Percentiles rank a stretch among this genome's conserved stretches.
phyloP scores from a whole-genome alignment of 1,140 invertebrate species.

The Papilio glaucus region DNA sequence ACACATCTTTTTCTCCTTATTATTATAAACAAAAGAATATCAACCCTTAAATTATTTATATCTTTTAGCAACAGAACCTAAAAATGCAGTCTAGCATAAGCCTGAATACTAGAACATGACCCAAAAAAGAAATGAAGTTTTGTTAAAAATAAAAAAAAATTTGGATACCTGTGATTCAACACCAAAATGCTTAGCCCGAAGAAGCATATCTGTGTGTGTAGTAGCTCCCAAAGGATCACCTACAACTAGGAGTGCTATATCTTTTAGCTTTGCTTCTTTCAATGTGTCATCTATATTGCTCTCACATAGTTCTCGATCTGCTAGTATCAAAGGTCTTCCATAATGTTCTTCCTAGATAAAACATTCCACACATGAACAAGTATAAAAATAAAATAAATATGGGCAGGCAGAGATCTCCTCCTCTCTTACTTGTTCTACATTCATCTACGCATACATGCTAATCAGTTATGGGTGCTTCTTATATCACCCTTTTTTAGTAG shows the following conservation, averaged over 20 bases:
- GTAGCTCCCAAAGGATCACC: constrained; percentile 97
- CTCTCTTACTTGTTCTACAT: too few relatives aligned
- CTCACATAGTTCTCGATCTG: constrained; percentile 98
- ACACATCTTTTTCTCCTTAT: too few relatives aligned
- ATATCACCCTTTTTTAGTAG: too few relatives aligned
- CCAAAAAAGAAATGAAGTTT: neutral
- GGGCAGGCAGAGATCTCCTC: too few relatives aligned
- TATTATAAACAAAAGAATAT: too few relatives aligned
- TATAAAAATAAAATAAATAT: neutral
- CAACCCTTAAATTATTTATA: too few relatives aligned
- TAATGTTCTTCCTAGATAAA: constrained; percentile 92
- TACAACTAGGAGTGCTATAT: constrained; percentile 97
- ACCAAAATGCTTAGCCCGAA: constrained; percentile 92
- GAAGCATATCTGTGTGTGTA: constrained; percentile 97
- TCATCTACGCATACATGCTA: too few relatives aligned
- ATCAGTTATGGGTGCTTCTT: too few relatives aligned
- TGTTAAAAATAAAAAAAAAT: neutral
- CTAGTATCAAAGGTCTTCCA: constrained; percentile 90
- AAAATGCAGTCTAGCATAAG: too few relatives aligned
- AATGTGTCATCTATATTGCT: constrained; percentile 93
- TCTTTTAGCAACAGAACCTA: too few relatives aligned
- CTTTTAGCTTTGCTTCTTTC: constrained; percentile 87
- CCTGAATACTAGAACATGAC: too few relatives aligned
- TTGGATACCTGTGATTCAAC: constrained; percentile 84
- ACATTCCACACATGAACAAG: too few relatives aligned